Percentiles rank a stretch among this genome's conserved stretches.
These are phyloP conservation scores for Saguinus midas DNA, from an alignment of 2,113 vertebrate species.

Conservation along the genomic window DNA sequence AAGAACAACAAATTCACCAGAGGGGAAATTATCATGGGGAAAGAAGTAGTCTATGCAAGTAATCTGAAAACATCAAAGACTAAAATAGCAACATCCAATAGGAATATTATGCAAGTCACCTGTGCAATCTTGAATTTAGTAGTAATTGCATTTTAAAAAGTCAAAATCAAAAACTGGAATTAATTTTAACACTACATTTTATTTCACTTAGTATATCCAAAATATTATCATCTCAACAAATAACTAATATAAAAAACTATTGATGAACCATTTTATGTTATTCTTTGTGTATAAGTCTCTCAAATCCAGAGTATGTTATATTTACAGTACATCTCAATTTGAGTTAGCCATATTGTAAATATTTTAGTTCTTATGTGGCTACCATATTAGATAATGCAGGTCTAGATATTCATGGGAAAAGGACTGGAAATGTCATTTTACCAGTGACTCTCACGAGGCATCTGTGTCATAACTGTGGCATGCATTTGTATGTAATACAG, in stretches of 20 bases:
- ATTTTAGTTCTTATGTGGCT: background rate
- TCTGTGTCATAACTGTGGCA: fast-evolving
- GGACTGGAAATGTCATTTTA: background rate
- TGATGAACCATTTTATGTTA: background rate
- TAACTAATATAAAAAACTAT: background rate
- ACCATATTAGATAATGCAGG: background rate
- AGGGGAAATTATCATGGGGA: background rate
- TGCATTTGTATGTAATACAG: too few species aligned
- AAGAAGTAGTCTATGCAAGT: background rate
- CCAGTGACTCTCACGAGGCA: too few species aligned
- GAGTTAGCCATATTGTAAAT: background rate
- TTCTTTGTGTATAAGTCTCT: background rate
- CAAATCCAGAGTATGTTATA: background rate
- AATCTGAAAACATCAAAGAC: background rate
- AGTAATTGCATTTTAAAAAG: background rate
- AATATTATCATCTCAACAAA: background rate
- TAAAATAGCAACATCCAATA: background rate
- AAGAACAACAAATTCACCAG: background rate
- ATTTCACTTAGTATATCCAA: background rate
- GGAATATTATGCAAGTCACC: background rate
- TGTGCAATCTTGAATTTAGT: background rate
- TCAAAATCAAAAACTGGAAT: background rate
- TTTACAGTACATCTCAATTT: too few species aligned
- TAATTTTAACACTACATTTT: background rate
- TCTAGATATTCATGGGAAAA: background rate